Evolutionary conservation across 2,113 vertebrate genomes (phyloP).

Genomic region (Spilogale gracilis): DNA sequence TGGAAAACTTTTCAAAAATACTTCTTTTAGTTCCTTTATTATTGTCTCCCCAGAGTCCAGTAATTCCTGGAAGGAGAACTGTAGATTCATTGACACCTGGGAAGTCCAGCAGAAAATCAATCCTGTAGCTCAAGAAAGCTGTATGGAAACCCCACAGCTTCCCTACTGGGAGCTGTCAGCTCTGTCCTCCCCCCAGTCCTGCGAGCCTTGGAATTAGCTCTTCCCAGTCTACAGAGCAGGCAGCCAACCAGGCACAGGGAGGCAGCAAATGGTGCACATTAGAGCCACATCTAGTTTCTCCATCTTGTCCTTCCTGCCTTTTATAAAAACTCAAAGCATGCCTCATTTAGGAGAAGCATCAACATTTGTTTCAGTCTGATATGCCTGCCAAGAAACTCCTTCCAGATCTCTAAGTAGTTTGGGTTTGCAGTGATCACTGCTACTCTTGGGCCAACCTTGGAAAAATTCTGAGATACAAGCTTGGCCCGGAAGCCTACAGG

Average conservation of each 20-base stretch:
- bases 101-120: slow-evolving; percentile 25
- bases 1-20: slow-evolving; percentile 46
- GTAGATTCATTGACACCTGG: background rate
- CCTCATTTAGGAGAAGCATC: background rate
- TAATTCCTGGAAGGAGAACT: slow-evolving; percentile 32
- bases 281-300: background rate
- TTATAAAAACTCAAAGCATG: background rate
- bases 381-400: background rate
- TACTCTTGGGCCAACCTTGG: background rate
- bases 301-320: background rate
- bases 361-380: background rate
- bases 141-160: background rate
- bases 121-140: background rate
- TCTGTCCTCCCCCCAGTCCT: background rate
- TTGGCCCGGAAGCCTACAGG: background rate
- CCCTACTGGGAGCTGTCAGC: background rate
- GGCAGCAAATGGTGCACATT: background rate
- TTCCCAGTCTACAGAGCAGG: rapidly evolving
- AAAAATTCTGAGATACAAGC: background rate
- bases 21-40: slow-evolving; percentile 12
- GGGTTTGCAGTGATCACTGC: background rate
- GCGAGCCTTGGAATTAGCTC: background rate
- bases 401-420: background rate
- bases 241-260: background rate
- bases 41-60: background rate